Evolutionary conservation across 2,797 vertebrate genomes (phyloP).

Genomic region (Sternotherus odoratus): DNA sequence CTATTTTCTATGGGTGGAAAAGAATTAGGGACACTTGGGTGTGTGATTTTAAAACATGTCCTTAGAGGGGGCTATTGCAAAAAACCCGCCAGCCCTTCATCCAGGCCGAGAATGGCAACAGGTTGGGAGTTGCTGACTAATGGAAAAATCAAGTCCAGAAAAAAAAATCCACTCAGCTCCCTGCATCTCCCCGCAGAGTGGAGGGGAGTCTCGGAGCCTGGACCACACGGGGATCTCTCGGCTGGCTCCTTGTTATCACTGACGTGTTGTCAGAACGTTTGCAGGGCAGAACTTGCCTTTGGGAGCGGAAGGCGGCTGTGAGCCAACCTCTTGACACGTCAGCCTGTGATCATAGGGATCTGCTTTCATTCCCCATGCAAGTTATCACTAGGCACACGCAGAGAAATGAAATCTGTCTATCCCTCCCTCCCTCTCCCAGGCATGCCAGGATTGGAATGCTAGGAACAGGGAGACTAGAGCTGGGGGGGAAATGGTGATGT

Average conservation of each 20-base stretch:
- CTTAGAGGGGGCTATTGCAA: fast-evolving
- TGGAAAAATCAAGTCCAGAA: background rate
- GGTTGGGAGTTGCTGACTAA: background rate
- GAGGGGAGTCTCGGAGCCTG: background rate
- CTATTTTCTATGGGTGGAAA: background rate
- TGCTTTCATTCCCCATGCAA: background rate
- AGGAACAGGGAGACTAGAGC: background rate
- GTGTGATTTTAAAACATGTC: background rate
- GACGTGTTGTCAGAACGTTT: background rate
- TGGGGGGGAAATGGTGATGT: background rate
- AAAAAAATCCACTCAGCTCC: background rate
- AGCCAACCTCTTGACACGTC: fast-evolving
- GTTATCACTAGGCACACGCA: background rate
- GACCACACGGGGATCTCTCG: background rate
- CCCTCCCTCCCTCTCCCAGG: background rate
- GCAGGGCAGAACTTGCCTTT: background rate
- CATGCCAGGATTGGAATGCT: background rate
- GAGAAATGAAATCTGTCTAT: fast-evolving
- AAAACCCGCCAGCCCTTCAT: slow-evolving; percentile 36
- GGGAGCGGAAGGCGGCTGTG: fast-evolving
- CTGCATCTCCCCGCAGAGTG: background rate
- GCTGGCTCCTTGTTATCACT: background rate
- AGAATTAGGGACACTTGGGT: background rate
- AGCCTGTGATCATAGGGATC: background rate
- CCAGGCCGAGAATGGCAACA: background rate